Conservation (phyloP, 2,113 vertebrate species). For the Dromiciops gliroides region DNA sequence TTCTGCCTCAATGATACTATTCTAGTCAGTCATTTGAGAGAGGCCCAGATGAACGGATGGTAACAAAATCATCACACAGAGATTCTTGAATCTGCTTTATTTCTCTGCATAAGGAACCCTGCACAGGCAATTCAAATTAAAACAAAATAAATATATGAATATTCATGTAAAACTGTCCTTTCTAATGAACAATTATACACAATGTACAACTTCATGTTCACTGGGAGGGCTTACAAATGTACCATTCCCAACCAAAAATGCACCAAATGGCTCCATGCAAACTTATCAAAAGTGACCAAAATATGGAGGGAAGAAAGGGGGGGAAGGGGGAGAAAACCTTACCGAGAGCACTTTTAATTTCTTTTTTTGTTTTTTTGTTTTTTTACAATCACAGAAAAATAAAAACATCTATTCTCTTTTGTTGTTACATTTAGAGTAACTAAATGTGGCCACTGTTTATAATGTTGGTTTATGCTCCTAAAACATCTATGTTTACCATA, state of each 20-base stretch:
- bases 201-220: constrained; percentile 94
- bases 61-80: constrained; percentile 56
- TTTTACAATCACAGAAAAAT: constrained; percentile 92
- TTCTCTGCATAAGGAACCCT: constrained; percentile 92
- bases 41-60: constrained; percentile 32
- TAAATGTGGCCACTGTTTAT: constrained; percentile 85
- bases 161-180: constrained; percentile 96
- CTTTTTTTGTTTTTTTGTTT: constrained; percentile 78
- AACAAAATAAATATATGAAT: constrained; percentile 99
- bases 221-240: constrained; percentile 87
- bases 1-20: neutral
- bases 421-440: constrained; percentile 87
- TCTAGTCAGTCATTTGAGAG: neutral
- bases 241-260: constrained; percentile 89
- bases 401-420: constrained; percentile 86
- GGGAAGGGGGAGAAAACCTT: constrained; percentile 71
- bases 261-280: constrained; percentile 92
- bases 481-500: constrained; percentile 84
- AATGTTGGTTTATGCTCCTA: constrained; percentile 83
- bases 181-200: constrained; percentile 99
- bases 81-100: constrained; percentile 86
- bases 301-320: constrained; percentile 73
- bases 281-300: constrained; percentile 89
- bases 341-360: constrained; percentile 75
- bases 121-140: constrained; percentile 93